phyloP scores from a whole-genome alignment of 2,797 vertebrate species.

The Helicolenus hilgendorfi region DNA sequence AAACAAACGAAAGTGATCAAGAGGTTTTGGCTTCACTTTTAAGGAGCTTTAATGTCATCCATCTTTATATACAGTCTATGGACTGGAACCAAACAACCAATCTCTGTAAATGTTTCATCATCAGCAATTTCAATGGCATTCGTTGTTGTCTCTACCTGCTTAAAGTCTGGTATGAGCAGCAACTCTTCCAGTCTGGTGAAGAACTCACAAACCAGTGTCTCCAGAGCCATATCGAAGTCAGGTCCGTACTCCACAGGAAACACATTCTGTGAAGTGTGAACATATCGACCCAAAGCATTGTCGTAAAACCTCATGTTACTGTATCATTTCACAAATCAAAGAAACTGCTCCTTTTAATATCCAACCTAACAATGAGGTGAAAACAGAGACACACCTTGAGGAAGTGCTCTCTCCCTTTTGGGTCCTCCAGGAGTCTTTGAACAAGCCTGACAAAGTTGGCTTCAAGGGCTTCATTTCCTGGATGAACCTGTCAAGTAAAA shows the following conservation, averaged over 20 bases:
- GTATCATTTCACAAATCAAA: neutral
- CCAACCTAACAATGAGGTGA: neutral
- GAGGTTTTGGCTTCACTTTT: too few species aligned
- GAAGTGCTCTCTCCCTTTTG: slow-evolving; percentile 51
- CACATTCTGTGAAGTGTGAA: slow-evolving; percentile 39
- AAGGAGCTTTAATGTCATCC: too few species aligned
- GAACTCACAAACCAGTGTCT: slow-evolving; percentile 61
- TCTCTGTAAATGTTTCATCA: neutral
- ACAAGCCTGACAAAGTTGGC: slow-evolving; percentile 56
- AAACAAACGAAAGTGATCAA: slow-evolving; percentile 3
- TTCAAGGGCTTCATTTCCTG: slow-evolving; percentile 37
- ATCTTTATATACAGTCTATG: neutral
- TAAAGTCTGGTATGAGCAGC: slow-evolving; percentile 67
- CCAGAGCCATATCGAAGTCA: slow-evolving; percentile 69
- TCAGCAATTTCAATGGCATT: neutral
- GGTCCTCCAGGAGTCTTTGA: slow-evolving; percentile 60
- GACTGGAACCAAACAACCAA: neutral
- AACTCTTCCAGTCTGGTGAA: slow-evolving; percentile 64
- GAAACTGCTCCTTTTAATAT: neutral
- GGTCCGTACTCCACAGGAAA: slow-evolving; percentile 60
- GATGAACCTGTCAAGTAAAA: slow-evolving; percentile 28
- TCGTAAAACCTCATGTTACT: too few species aligned
- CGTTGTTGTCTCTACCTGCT: slow-evolving; percentile 43
- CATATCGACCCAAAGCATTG: neutral
- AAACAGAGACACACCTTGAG: slow-evolving; percentile 34